Conservation (phyloP, 2,888 invertebrate genomes). For the Vandiemenella viatica region DNA sequence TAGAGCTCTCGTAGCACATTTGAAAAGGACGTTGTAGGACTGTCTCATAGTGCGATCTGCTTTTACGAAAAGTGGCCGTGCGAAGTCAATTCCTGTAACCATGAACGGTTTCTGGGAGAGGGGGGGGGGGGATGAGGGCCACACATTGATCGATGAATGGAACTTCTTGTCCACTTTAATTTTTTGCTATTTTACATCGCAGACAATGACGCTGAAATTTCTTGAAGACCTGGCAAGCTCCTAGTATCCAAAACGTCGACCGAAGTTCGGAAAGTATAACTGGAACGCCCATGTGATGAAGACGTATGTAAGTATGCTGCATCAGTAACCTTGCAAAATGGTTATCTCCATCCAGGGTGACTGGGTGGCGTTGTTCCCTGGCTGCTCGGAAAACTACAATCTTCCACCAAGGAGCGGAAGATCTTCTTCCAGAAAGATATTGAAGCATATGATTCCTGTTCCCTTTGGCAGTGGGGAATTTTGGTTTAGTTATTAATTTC, state of each 20-base stretch:
- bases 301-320: neutral
- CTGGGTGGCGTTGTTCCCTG: neutral
- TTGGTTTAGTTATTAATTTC: neutral
- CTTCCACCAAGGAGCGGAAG: neutral
- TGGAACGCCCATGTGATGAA: neutral
- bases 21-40: neutral
- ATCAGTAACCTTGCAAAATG: neutral
- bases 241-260: neutral
- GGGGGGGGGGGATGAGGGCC: neutral
- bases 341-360: neutral
- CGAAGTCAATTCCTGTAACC: neutral
- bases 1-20: neutral
- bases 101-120: neutral
- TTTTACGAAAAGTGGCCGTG: neutral
- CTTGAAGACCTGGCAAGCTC: neutral
- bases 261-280: neutral
- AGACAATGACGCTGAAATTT: neutral
- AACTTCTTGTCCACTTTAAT: accelerated
- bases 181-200: neutral
- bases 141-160: neutral
- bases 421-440: neutral
- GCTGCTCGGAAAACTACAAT: neutral
- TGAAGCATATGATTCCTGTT: neutral
- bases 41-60: neutral
- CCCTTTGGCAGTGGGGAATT: neutral